Base-by-base conservation (phyloP, 1,140 invertebrate species). In the Pogonognathellus flavescens region DNA sequence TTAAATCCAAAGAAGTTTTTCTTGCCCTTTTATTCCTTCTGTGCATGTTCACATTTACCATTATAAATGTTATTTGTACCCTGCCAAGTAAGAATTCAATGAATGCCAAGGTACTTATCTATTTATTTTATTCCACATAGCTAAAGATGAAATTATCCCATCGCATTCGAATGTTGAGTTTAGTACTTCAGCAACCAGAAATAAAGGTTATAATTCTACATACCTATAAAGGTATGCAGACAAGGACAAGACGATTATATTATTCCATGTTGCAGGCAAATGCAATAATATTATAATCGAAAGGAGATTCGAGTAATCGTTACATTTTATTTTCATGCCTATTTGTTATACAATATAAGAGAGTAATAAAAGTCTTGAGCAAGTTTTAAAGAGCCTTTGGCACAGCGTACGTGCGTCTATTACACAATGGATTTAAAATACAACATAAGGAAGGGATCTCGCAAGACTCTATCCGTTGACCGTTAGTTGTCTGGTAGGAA, bases 381-480 rank as follows among this genome's bases (percentile, higher is more conserved):
- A 76, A 76, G 31, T 49, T 76, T 72, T 76, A 76, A 76, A 76
- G 70, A 41, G 14, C 18, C 20, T 62, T 9, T 20, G 4, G 41
- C 5, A 66, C 8, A 66, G 60, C 11, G 70, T 76, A 76, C 70
- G 70, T 76, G 70, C 70, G 31, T 76, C 70, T 49, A 25, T n/a
- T 76, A 76, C 70, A 76, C 70, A 76, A 76, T 76, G 41, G 41
- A 76, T 76, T 76, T 76, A 76, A 76, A 76, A 76, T 31, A 50
- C 70, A 49, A 50, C 70, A 76, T 76, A 76, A 76, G 70, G 70
- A 76, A 76, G 70, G 70, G 70, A 76, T 76, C 70, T 76, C 70
- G 70, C 70, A 76, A 76, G 70, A 76, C n/a, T 76, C 49, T 76
- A 31, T 76, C 70, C 70, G 70, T 76, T 76, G 70, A 76, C 70